A percentile compares a stretch with the other conserved stretches of the same genome.
Conservation (phyloP, 2,888 invertebrate genomes). For the Phragmatobia fuliginosa region DNA sequence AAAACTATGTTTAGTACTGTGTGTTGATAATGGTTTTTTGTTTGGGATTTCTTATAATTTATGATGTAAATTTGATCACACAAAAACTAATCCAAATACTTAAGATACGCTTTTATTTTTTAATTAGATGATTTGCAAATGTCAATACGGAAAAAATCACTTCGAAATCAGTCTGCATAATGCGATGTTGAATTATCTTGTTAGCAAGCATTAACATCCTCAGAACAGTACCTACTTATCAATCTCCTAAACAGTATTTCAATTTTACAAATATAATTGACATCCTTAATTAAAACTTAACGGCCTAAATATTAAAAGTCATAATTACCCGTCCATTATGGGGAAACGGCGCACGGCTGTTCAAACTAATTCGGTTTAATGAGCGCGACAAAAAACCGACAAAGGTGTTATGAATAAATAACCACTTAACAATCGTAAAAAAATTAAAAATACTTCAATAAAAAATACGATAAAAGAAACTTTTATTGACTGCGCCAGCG, state of each 20-base stretch:
- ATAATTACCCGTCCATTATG: slow-evolving; percentile 45
- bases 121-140: not conserved
- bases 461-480: slow-evolving; percentile 46
- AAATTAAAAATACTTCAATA: slow-evolving; percentile 40
- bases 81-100: no score
- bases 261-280: slow-evolving; percentile 25
- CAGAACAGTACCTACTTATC: not conserved
- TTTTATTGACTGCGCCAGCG: slow-evolving; percentile 78
- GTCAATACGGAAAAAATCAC: no score
- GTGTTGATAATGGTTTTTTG: no score
- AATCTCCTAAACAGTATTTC: slow-evolving; percentile 15
- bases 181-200: not conserved
- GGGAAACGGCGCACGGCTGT: slow-evolving; percentile 59
- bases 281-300: slow-evolving; percentile 39
- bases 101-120: no score
- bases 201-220: not conserved
- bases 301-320: slow-evolving; percentile 41
- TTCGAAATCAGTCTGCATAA: not conserved
- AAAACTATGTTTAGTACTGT: no score
- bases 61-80: no score
- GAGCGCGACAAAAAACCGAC: slow-evolving; percentile 77
- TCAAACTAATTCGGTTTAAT: slow-evolving; percentile 75
- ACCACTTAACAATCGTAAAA: slow-evolving; percentile 71
- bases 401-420: slow-evolving; percentile 85
- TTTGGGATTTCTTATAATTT: no score